Evolutionary conservation across 2,113 vertebrate genomes (phyloP), one percentile per base, ranked within the genome.

Genomic region (Rhynchomys soricoides): DNA sequence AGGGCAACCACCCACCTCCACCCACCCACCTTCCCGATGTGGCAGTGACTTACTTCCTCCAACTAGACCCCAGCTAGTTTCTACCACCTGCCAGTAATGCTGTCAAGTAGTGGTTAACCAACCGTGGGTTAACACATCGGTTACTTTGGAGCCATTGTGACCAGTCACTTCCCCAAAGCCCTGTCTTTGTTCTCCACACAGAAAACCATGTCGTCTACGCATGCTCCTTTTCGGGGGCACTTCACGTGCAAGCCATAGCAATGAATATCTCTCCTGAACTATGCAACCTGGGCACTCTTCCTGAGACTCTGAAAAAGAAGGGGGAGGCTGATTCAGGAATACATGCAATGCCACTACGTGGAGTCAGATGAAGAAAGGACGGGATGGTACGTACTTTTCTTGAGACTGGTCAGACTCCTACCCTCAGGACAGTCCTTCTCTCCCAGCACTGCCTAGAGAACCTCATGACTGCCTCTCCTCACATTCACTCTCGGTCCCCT

Each of bases 301-400:
- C 10, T 29, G 34, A 50, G 83, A 68, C 29, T 86, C 62, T 50
- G 29, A 48, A 31, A 62, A 64, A 11, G 16, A 48, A 31, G 40
- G 17, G 3, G 45, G 31, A 52, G 31, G 45, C 12, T 24, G 37
- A 26, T 40, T 82, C 7, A 31, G 17, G 66, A 34, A 37, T 15
- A 2, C 31, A 29, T 0, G 19, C 4, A 19, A 50, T 0, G 10
- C 9, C 31, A 15, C 19, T 48, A 4, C 17, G 3, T 22, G 26
- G 43, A 6, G 1, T 24, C 19, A 3, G 43, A 50, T 50, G 31
- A 31, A 70, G 64, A 21, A 37, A 48, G 31, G 64, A 24, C 17
- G 13, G 37, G 1, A 2, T 24, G 45, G 2, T 4, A 6, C 31
- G 50, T 15, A 37, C 64, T 86, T 24, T 13, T 19, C 64, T 86